Evolutionary conservation across 2,888 invertebrate species (phyloP), one percentile per base, ranked within the genome.

Genomic region (Malacosoma neustria): DNA sequence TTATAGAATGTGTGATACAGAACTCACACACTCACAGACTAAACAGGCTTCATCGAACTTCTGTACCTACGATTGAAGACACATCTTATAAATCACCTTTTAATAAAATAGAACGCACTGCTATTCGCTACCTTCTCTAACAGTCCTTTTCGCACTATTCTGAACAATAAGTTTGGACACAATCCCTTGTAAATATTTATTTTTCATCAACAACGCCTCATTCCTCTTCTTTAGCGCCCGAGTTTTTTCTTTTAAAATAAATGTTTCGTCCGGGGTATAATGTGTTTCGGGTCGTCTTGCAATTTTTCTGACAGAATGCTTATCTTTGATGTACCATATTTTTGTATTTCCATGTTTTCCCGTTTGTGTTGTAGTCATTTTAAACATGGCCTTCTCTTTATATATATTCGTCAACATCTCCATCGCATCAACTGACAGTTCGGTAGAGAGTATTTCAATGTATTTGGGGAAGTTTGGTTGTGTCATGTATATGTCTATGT

Each of bases 361-460:
- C 38, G 40, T 54, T 15, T 63, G 61, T 3, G 64, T 66, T 1
- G 64, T 61, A 1, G 57, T 58, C 43, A 66, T 55, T 54, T 65
- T 62, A 32, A 66, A 64, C 65, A 66, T 66, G 1, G 60, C 61
- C 32, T 60, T 60, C 31, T 64, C 65, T 13, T 48, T 57, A 38
- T 65, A 65, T 3, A 66, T 46, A 31, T 54, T 60, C 1, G 57
- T 49, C 7, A 66, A 54, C 65, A 66, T 65, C 11, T 53, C 46
- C 4, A 59, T 43, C 2, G 57, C 54, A 11, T 65, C 54, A 14
- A 49, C 50, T 4, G 52, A 39, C 0, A 57, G 61, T 39, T 63
- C 55, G 29, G 56, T 62, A 4, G 64, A 57, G 12, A 64, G 42
- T 3, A 51, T 61, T 32, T 60, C 57, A 5, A 65, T 46, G 43